Conservation (phyloP, 1,140 invertebrate genomes). For the Hyles vespertilio region DNA sequence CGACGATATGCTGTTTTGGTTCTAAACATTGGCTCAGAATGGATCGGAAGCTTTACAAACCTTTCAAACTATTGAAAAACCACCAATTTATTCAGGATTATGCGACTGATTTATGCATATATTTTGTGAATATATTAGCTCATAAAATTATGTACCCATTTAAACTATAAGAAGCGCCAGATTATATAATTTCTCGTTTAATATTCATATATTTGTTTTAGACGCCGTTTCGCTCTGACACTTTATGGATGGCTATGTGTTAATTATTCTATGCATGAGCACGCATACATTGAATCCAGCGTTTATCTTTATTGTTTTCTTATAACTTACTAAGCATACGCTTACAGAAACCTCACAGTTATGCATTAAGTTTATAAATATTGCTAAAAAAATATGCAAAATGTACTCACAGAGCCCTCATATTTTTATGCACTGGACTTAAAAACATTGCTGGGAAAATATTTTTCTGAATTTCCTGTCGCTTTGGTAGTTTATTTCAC, state of each 20-base stretch:
- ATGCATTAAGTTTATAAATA: not conserved
- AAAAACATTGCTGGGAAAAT: too few species aligned
- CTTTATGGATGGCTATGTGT: slow-evolving; percentile 54
- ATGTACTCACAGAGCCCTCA: too few species aligned
- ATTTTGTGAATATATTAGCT: too few species aligned
- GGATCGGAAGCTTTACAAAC: too few species aligned
- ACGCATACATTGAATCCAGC: slow-evolving; percentile 38
- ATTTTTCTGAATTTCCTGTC: too few species aligned
- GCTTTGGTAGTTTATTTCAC: too few species aligned
- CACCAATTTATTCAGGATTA: too few species aligned
- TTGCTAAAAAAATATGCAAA: not conserved
- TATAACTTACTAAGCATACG: not conserved
- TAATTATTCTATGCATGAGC: slow-evolving; percentile 57
- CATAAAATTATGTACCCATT: not conserved
- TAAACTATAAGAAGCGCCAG: slow-evolving; percentile 21
- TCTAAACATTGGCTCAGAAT: too few species aligned
- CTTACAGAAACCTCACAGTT: not conserved
- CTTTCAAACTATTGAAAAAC: too few species aligned
- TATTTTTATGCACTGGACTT: too few species aligned
- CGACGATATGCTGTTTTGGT: too few species aligned
- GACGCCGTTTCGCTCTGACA: slow-evolving; percentile 48
- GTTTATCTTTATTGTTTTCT: slow-evolving; percentile 12
- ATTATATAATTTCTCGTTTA: slow-evolving; percentile 46
- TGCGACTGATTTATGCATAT: too few species aligned
- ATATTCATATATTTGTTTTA: slow-evolving; percentile 70